phyloP scores from a whole-genome alignment of 2,888 invertebrate genomes.

The Thyatira batis region DNA sequence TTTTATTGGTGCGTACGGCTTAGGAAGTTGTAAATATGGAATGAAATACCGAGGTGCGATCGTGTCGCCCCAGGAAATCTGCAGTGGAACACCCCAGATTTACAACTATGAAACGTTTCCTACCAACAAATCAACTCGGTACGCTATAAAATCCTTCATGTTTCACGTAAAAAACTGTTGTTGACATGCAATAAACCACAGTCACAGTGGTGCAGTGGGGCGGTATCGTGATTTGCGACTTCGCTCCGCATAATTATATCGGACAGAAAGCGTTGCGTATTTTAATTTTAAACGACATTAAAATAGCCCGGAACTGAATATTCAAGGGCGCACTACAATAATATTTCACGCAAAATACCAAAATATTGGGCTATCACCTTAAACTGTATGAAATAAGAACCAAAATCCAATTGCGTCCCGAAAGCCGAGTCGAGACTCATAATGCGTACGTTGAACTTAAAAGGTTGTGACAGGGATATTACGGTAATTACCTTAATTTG shows the following conservation, averaged over 20 bases:
- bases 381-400: constrained; percentile 49
- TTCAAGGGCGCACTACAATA: constrained; percentile 64
- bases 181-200: constrained; percentile 7
- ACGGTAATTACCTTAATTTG: constrained; percentile 78
- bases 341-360: constrained; percentile 58
- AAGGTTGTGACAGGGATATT: constrained; percentile 77
- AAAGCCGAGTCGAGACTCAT: constrained; percentile 41
- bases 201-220: constrained; percentile 1
- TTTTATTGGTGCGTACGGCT: constrained; percentile 43
- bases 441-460: constrained; percentile 76
- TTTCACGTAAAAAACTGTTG: not conserved
- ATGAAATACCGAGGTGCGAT: constrained; percentile 22
- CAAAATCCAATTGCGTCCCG: constrained; percentile 37
- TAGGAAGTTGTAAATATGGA: constrained; percentile 48
- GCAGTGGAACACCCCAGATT: not conserved
- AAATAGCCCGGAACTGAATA: constrained; percentile 68
- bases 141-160: constrained; percentile 25
- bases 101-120: constrained; percentile 19
- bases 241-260: constrained; percentile 53
- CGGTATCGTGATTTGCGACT: constrained; percentile 52
- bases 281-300: constrained; percentile 72
- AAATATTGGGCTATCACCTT: constrained; percentile 54
- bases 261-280: constrained; percentile 51
- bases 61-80: constrained; percentile 23
- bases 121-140: constrained; percentile 33